phyloP scores from a whole-genome alignment of 2,113 vertebrate genomes.

The Cairina moschata region DNA sequence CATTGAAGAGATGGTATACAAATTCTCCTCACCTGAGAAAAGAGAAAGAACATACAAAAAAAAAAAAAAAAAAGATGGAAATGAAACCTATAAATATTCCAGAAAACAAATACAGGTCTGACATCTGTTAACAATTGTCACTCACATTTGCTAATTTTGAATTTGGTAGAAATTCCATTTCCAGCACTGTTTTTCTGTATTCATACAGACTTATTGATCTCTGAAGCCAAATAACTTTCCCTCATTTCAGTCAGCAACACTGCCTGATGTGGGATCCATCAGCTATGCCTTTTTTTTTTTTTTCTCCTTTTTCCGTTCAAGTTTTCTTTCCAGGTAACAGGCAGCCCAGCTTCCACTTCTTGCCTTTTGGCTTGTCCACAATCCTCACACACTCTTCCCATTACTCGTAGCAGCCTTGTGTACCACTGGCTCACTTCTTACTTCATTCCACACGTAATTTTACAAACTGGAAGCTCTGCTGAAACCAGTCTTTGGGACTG shows the following conservation, averaged over 20 bases:
- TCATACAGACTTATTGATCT: not conserved
- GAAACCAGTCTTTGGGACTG: not conserved
- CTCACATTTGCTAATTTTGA: slow-evolving; percentile 1
- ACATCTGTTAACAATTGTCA: slow-evolving; percentile 26
- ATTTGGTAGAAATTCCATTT: slow-evolving; percentile 30
- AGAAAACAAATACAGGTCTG: slow-evolving; percentile 14
- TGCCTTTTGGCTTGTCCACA: not conserved
- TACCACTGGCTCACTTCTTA: not conserved
- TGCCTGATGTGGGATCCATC: not conserved
- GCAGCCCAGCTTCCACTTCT: not conserved
- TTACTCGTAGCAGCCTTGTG: not conserved
- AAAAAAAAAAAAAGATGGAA: not conserved
- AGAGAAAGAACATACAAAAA: not conserved
- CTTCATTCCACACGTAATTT: not conserved
- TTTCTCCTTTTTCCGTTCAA: not conserved
- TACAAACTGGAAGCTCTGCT: not conserved
- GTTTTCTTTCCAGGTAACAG: not conserved
- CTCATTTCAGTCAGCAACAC: not conserved
- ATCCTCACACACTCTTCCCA: not conserved
- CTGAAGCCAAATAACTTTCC: not conserved
- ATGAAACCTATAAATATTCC: not conserved
- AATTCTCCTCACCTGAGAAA: not conserved
- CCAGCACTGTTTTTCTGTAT: not conserved
- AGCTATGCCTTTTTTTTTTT: not conserved
- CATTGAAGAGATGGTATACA: not conserved